Evolutionary conservation across 2,113 vertebrate species (phyloP).

Genomic region (Larimichthys polyactis): DNA sequence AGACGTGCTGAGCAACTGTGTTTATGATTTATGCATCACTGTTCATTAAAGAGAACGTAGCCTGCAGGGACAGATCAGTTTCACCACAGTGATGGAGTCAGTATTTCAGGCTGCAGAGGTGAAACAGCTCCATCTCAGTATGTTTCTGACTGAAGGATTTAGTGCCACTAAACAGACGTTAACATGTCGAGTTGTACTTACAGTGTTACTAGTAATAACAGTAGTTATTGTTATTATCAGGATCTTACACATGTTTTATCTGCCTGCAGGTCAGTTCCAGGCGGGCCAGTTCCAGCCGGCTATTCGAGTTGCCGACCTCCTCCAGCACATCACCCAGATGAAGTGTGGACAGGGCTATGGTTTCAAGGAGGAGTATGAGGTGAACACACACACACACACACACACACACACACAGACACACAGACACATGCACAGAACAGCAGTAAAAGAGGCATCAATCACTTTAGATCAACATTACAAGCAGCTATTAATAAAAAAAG

Average conservation of each 20-base stretch:
- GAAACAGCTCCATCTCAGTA: neutral
- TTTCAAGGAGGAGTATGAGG: slow-evolving; percentile 99
- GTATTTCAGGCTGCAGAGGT: neutral
- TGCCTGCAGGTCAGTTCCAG: slow-evolving; percentile 79
- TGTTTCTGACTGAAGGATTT: too few relatives aligned
- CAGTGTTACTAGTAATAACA: too few relatives aligned
- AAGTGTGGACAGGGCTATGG: slow-evolving; percentile 97
- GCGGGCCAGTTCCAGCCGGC: slow-evolving; percentile 96
- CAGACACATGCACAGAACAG: neutral
- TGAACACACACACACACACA: slow-evolving; percentile 70
- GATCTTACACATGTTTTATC: neutral
- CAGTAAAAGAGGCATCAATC: slow-evolving; percentile 1
- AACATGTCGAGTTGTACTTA: neutral
- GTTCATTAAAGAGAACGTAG: neutral
- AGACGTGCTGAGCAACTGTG: neutral
- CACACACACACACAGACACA: neutral
- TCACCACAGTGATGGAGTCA: too few relatives aligned
- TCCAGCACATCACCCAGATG: slow-evolving; percentile 99
- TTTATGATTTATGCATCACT: neutral
- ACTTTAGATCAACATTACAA: slow-evolving; percentile 13
- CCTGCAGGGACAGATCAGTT: neutral
- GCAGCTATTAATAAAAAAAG: slow-evolving; percentile 26
- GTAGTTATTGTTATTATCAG: too few relatives aligned
- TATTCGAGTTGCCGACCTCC: slow-evolving; percentile 95
- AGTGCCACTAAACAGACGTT: too few relatives aligned